Base-by-base conservation (phyloP, 2,888 invertebrate genomes). In the Lydus trimaculatus region DNA sequence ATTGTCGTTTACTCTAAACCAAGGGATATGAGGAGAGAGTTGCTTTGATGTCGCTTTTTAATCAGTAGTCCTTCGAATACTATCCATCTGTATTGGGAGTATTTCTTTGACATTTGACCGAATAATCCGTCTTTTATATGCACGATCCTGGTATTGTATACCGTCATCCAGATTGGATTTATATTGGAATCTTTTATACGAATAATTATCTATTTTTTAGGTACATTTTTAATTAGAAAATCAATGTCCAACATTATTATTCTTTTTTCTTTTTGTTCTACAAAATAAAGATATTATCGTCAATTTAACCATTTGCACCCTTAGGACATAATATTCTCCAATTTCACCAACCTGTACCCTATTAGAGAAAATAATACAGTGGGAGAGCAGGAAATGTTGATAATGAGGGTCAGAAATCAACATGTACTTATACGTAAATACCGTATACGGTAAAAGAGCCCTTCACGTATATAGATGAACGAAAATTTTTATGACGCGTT, bases 101-200 rank as follows among this genome's bases (percentile, higher is more conserved):
- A 81, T 82, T 84, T 82, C 84, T 85, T 85, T 84, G 84, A 84
- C 84, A 84, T 84, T 83, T 85, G 85, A 85, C 85, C 84, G 84
- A 83, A 82, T 84, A 84, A 85, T 84, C 82, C 81, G 82, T 78
- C 84, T 82, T 84, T 84, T 84, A 82, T 83, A 73, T 77, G 72
- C 75, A 8, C 56, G 9, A 56, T 56, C 23, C 56, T 56, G 25
- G 60, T 17, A 60, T 31, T 60, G 60, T 60, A 23, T 60, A 36
- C 36, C 13, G 5, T 11, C 60, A 25, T 25, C 56, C 6, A 56
- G 56, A 56, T 56, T 56, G 56, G 56, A 56, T 25, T 25, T 56
- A 31, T 60, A 60, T 60, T 60, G 36, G 31, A 15, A 4, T 36
- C 60, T 60, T 31, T 60, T 60, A 36, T 60, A 60, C 60, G 25